Evolutionary conservation across 2,888 invertebrate species (phyloP), one percentile per base, ranked within the genome.

Genomic region (Sympetrum striolatum): DNA sequence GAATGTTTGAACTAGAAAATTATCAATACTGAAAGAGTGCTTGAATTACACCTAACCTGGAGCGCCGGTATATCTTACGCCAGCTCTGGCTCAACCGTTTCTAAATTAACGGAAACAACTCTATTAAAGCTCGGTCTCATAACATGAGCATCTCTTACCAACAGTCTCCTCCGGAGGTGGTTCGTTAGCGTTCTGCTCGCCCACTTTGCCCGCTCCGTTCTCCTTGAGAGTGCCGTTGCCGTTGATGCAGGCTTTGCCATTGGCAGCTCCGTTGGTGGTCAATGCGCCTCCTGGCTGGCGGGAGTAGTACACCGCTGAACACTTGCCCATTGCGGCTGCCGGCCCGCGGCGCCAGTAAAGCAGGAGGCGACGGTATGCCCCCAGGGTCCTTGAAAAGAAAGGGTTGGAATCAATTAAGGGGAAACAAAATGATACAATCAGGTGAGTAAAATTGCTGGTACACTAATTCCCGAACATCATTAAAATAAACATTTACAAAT

Each of bases 261-360:
- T 86, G 60, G 64, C 86, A 35, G 86, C 39, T 53, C 82, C 82
- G 35, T 82, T 82, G 8, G 82, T 82, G 22, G 82, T 31, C 18
- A 82, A 22, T 37, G 60, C n/a, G 60, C 86, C 60, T 60, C 60
- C 86, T 60, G 86, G 86, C 37, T 86, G 86, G 64, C 60, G 86
- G 37, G 60, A 60, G n/a, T 86, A 86, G 37, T 60, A 60, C 86
- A 64, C 86, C 60, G 86, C 58, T 35, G 86, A 86, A 31, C 60
- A 86, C 86, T 86, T 86, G 18, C 86, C 86, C 86, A 86, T 86
- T 31, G 86, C 86, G 86, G 37, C 86, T n/a, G 81, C 25, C 82
- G 82, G 58, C 35, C n/a, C 58, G 18, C 58, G 35, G 35, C 58
- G 82, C 18, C 35, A 35, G 82, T 2, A 18, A 37, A n/a, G 48